Conservation (phyloP, 2,113 vertebrate genomes). For the Tinamus guttatus region DNA sequence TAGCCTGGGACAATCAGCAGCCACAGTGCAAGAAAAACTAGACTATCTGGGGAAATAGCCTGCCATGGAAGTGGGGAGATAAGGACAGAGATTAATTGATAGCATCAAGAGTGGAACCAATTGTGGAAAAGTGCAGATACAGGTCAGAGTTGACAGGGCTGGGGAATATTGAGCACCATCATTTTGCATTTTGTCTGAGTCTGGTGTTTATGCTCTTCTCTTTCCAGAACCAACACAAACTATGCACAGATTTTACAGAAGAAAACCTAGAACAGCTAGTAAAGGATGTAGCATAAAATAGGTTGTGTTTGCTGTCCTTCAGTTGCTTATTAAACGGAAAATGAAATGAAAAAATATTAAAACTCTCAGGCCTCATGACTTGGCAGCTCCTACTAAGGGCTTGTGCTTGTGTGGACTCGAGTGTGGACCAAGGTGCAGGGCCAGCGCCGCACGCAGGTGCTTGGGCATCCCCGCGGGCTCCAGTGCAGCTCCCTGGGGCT, state of each 20-base stretch:
- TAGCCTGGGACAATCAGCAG: not conserved
- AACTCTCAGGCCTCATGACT: not conserved
- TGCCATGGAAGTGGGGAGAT: not conserved
- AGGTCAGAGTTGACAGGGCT: not conserved
- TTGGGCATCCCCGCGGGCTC: not conserved
- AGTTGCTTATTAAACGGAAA: not conserved
- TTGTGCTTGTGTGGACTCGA: not conserved
- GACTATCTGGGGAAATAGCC: not conserved
- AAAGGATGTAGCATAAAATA: not conserved
- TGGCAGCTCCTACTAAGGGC: not conserved
- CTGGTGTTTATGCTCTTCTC: not conserved
- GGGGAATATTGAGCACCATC: not conserved
- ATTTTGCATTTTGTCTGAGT: not conserved
- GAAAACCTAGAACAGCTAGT: not conserved
- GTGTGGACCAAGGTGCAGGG: not conserved
- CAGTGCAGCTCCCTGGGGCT: not conserved
- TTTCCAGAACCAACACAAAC: not conserved
- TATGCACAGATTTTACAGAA: not conserved
- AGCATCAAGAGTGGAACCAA: not conserved
- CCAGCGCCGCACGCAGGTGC: accelerated
- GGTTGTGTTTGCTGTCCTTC: not conserved
- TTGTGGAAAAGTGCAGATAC: not conserved
- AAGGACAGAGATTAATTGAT: not conserved
- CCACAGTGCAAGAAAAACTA: not conserved
- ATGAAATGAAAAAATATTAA: not conserved